Percentiles rank a stretch among this genome's conserved stretches.
These are phyloP conservation scores for Ophion costatus DNA, from an alignment of 2,888 invertebrate species.

Conservation along the genomic window DNA sequence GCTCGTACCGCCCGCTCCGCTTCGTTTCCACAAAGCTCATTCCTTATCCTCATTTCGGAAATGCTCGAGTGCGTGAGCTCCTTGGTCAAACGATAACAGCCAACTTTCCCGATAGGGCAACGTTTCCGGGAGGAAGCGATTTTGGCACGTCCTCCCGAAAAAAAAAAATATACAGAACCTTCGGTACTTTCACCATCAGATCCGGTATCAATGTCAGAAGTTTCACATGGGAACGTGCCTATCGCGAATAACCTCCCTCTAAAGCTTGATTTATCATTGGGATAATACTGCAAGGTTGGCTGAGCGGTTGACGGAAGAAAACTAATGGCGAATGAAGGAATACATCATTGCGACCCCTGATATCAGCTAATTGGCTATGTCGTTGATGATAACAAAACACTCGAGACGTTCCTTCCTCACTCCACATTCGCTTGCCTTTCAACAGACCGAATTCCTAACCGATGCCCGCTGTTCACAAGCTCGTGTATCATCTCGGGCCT, in stretches of 20 bases:
- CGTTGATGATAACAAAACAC: conserved; percentile 29
- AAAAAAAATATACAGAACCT: neutral
- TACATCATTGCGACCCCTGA: conserved; percentile 23
- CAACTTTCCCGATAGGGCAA: conserved; percentile 33
- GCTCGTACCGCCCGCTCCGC: conserved; percentile 61
- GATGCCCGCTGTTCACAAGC: conserved; percentile 10
- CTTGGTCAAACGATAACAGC: conserved; percentile 11
- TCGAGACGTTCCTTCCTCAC: conserved; percentile 18
- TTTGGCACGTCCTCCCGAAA: neutral
- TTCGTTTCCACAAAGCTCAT: conserved; percentile 46
- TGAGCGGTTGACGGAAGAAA: conserved; percentile 14
- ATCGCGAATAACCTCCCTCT: neutral
- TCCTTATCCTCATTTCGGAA: conserved; percentile 18
- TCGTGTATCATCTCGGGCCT: conserved; percentile 31
- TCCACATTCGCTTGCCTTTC: neutral
- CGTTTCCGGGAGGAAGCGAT: conserved; percentile 1
- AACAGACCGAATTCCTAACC: neutral
- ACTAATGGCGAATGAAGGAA: conserved; percentile 33
- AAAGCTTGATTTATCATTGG: conserved; percentile 39
- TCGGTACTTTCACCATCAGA: conserved; percentile 32
- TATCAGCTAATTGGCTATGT: conserved; percentile 49
- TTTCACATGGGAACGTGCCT: conserved; percentile 25
- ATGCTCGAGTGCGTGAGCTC: conserved; percentile 28
- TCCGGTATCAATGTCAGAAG: conserved; percentile 48
- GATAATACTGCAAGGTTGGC: conserved; percentile 32